Base-by-base conservation (phyloP, 2,113 vertebrate species). In the Progne subis region DNA sequence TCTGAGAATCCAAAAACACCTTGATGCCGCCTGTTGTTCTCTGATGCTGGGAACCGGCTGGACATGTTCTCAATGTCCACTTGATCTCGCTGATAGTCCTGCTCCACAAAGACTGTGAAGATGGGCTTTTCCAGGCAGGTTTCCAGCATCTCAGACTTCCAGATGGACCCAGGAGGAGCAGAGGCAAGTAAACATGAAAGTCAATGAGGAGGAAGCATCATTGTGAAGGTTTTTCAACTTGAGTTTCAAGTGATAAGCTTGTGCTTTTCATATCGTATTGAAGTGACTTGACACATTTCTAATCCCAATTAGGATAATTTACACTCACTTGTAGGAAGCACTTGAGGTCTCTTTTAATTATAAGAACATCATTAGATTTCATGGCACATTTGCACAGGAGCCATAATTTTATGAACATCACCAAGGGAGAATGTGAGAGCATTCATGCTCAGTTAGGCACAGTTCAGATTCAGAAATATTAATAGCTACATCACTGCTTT, bases 301-400 rank as follows among this genome's bases (percentile, higher is more conserved):
- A 72, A 28, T 84, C 53, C 92, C 77, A 95, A 72, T 94, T 96
- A 95, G 76, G 72, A 76, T 92, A 95, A 97, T 93, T 93, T 95
- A 96, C 90, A 92, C 86, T 68, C 82, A 86, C 78, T 95, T 88
- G 60, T 90, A 83, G 18, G 61, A 92, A 94, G 60, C 82, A 94
- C 76, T 96, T 83, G 76, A 90, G 80, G 93, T 97, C 85, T 96
- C 93, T 94, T 89, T 94, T 96, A 95, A 96, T 97, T 96, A 92
- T 74, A 90, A 95, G 93, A 83, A 92, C 95, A 96, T 94, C 90
- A 92, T 97, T 93, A 90, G 76, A 94, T 95, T 96, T 96, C 92
- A 92, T 84, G 93, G 90, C 88, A 93, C 90, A 96, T 94, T 96
- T 96, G 44, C 92, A 81, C 79, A 94, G 79, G 82, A 95, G 87